Conservation (phyloP, 2,888 invertebrate species). For the Monoplex corrugatus region DNA sequence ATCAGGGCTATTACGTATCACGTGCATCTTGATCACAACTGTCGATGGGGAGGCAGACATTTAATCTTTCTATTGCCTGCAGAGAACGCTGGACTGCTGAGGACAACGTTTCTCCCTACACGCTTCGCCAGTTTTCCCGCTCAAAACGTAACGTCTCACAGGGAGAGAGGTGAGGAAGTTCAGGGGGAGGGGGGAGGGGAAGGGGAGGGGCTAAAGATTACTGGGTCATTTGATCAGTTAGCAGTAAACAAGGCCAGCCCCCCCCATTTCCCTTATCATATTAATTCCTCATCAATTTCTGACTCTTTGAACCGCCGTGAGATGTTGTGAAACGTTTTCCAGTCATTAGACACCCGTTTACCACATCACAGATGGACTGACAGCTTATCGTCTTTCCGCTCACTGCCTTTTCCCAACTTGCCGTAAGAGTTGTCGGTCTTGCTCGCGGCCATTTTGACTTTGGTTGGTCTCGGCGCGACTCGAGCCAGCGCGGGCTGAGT, state of each 20-base stretch:
- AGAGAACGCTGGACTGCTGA: constrained; percentile 7
- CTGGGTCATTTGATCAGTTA: background rate
- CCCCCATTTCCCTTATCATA: constrained; percentile 26
- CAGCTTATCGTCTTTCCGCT: constrained; percentile 49
- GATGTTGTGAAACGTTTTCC: constrained; percentile 11
- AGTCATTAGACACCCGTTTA: constrained; percentile 15
- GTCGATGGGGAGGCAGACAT: background rate
- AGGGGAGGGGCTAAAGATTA: no score
- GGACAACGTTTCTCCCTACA: background rate
- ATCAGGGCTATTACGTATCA: constrained; percentile 22
- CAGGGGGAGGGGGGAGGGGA: no score
- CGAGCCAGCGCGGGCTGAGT: background rate
- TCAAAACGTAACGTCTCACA: background rate
- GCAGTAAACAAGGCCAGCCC: constrained; percentile 9
- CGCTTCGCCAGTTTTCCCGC: background rate
- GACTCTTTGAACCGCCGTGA: constrained; percentile 21
- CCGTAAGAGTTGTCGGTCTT: constrained; percentile 32
- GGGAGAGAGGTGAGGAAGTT: no score
- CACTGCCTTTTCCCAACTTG: constrained; percentile 27
- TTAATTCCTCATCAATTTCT: constrained; percentile 39
- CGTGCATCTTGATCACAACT: constrained; percentile 13
- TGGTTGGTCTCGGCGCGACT: background rate
- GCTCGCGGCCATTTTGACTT: constrained; percentile 24
- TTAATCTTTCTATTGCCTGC: background rate
- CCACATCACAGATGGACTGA: constrained; percentile 38